These are phyloP conservation scores for Drosophila bocki DNA, from an alignment of 1,140 invertebrate genomes.

Conservation along the genomic window DNA sequence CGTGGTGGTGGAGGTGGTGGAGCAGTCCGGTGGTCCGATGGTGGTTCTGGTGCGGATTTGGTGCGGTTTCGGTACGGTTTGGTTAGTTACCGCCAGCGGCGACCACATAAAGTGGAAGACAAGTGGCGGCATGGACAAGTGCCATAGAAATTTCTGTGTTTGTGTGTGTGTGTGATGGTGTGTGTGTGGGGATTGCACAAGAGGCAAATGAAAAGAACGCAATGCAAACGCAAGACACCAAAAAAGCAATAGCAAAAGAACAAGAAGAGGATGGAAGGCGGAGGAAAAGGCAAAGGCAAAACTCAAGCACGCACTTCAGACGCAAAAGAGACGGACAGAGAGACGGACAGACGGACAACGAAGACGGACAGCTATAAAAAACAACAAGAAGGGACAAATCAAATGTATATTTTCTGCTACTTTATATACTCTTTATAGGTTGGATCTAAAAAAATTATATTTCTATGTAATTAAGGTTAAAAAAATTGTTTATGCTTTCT, in stretches of 20 bases:
- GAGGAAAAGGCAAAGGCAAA: slow-evolving; percentile 42
- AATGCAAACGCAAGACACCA: slow-evolving; percentile 76
- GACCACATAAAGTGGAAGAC: slow-evolving; percentile 79
- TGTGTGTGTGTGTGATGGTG: slow-evolving; percentile 23
- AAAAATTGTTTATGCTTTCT: neutral
- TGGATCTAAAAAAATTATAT: too few relatives aligned
- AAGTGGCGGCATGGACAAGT: slow-evolving; percentile 80
- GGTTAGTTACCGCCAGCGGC: slow-evolving; percentile 59
- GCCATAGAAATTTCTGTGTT: slow-evolving; percentile 70
- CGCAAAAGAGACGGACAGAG: slow-evolving; percentile 56
- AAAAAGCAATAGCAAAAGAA: slow-evolving; percentile 49
- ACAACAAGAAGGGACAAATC: neutral
- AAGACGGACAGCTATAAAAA: slow-evolving; percentile 12
- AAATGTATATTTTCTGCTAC: neutral
- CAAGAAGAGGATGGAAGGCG: slow-evolving; percentile 30
- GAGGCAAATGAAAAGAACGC: slow-evolving; percentile 72
- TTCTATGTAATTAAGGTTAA: neutral
- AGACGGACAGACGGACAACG: slow-evolving; percentile 26
- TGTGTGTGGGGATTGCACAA: slow-evolving; percentile 65
- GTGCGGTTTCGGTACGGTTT: slow-evolving; percentile 28
- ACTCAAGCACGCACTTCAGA: slow-evolving; percentile 77
- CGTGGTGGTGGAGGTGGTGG: neutral
- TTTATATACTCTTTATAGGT: slow-evolving; percentile 9
- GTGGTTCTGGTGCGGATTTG: slow-evolving; percentile 28
- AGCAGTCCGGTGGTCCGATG: slow-evolving; percentile 3